A percentile compares a stretch with the other conserved stretches of the same genome.
phyloP scores from a whole-genome alignment of 2,797 vertebrate genomes.

The Otolemur crassicaudatus region DNA sequence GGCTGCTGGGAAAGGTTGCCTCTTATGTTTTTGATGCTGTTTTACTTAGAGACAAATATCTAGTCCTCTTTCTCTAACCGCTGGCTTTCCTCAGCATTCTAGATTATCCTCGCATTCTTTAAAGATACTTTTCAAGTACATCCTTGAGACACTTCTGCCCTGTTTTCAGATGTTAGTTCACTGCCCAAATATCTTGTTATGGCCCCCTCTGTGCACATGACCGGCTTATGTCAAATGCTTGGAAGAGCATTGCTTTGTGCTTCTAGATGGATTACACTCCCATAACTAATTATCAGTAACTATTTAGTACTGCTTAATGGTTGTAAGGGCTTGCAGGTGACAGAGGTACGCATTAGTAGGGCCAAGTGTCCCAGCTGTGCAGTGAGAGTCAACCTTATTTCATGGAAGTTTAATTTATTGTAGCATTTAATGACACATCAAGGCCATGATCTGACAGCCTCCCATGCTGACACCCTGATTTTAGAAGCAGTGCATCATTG shows the following conservation, averaged over 20 bases:
- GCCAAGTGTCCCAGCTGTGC: background rate
- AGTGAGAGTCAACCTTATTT: background rate
- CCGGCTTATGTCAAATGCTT: conserved; percentile 20
- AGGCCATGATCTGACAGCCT: background rate
- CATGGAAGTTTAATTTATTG: conserved; percentile 6
- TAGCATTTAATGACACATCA: background rate
- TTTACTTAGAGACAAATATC: background rate
- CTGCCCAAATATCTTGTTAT: background rate
- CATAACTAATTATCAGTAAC: conserved; percentile 52
- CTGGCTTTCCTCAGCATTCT: background rate
- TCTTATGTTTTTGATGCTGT: background rate
- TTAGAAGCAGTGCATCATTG: background rate
- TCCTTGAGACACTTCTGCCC: background rate
- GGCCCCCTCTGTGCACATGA: background rate
- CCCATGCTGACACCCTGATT: background rate
- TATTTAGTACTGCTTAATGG: conserved; percentile 45
- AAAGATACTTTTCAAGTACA: background rate
- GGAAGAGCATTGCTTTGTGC: conserved; percentile 58
- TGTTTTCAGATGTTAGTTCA: conserved; percentile 5
- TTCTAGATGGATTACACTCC: conserved; percentile 26
- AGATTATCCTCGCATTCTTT: background rate
- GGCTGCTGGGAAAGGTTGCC: background rate
- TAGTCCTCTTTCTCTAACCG: background rate
- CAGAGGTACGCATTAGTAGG: background rate
- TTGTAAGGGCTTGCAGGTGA: conserved; percentile 13